Percentiles rank a stretch among this genome's conserved stretches.
Evolutionary conservation across 1,140 invertebrate genomes (phyloP).

Genomic region (Trichonephila clavipes): DNA sequence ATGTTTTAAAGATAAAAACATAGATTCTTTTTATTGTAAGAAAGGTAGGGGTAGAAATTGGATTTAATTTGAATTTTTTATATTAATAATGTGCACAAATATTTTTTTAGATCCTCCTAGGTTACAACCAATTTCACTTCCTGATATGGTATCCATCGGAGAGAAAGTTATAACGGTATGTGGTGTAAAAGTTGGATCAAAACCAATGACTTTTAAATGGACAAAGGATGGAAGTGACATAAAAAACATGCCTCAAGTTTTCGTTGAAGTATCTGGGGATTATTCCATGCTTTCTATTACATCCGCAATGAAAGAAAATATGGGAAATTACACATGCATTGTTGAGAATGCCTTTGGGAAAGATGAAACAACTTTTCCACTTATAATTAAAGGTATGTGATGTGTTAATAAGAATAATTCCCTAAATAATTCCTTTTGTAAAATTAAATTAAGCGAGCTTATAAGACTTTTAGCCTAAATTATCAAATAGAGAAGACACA

Average conservation of each 20-base stretch:
- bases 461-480: too few relatives aligned
- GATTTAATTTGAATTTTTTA: too few relatives aligned
- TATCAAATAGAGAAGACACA: too few relatives aligned
- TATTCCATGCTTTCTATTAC: conserved; percentile 41
- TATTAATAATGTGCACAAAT: too few relatives aligned
- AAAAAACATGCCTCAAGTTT: conserved; percentile 28
- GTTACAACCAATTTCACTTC: conserved; percentile 52
- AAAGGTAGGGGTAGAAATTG: too few relatives aligned
- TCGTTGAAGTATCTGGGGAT: conserved; percentile 18
- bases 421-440: too few relatives aligned
- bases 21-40: too few relatives aligned
- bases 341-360: conserved; percentile 78
- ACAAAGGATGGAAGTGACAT: conserved; percentile 39
- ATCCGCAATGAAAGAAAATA: conserved; percentile 42
- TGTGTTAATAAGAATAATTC: background rate
- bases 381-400: conserved; percentile 77
- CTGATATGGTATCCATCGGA: conserved; percentile 63
- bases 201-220: conserved; percentile 60
- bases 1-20: too few relatives aligned
- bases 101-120: conserved; percentile 30
- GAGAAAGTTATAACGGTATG: conserved; percentile 55
- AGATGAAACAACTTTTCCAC: conserved; percentile 75
- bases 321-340: conserved; percentile 78
- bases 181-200: conserved; percentile 17
- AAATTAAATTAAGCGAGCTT: too few relatives aligned